Percentiles rank a stretch among this genome's conserved stretches.
phyloP scores from a whole-genome alignment of 1,140 invertebrate genomes.

The Globodera rostochiensis region DNA sequence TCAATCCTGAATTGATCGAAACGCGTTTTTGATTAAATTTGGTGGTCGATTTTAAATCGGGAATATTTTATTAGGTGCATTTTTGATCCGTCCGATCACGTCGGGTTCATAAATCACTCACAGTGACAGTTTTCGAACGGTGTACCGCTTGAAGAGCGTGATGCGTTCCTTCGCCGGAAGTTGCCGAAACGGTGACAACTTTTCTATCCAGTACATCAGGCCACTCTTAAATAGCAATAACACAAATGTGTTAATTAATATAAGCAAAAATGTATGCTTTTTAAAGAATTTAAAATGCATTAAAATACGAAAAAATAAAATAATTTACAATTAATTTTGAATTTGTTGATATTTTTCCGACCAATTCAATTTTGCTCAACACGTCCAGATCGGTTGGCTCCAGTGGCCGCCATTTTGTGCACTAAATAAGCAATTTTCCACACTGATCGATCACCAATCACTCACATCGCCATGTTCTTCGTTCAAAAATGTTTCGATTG shows the following conservation, averaged over 20 bases:
- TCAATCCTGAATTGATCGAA: too few relatives aligned
- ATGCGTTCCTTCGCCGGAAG: constrained; percentile 23
- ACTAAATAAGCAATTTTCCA: background rate
- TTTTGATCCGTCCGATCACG: too few relatives aligned
- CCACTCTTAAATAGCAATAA: background rate
- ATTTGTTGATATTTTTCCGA: background rate
- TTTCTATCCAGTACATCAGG: constrained; percentile 38
- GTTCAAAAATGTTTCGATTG: constrained; percentile 27
- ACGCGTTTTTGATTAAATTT: too few relatives aligned
- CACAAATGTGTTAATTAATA: too few relatives aligned
- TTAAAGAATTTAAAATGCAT: too few relatives aligned
- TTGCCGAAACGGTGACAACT: constrained; percentile 23
- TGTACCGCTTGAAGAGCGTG: constrained; percentile 31
- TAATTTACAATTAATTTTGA: too few relatives aligned
- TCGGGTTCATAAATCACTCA: background rate
- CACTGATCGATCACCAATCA: too few relatives aligned
- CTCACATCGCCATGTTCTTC: constrained; percentile 1
- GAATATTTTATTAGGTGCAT: too few relatives aligned
- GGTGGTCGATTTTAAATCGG: too few relatives aligned
- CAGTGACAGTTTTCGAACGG: constrained; percentile 28
- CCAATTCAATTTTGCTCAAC: constrained; percentile 28
- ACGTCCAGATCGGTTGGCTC: constrained; percentile 28
- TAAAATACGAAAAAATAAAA: too few relatives aligned
- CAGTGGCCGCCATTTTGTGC: constrained; percentile 13
- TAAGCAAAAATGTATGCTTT: too few relatives aligned